phyloP scores from a whole-genome alignment of 2,888 invertebrate genomes.

The Panzeria rudis region DNA sequence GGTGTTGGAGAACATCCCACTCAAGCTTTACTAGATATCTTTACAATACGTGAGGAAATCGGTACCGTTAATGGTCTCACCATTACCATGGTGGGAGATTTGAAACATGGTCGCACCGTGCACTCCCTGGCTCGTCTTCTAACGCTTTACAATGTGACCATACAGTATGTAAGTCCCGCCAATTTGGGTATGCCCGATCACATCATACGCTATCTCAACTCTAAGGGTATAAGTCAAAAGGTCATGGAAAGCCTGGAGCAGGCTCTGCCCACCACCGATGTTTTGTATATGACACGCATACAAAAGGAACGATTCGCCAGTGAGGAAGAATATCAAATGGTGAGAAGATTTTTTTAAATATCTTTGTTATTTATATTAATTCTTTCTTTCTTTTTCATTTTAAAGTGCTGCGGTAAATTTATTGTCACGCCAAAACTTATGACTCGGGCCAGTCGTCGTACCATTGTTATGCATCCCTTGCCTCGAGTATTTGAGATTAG shows the following conservation, averaged over 20 bases:
- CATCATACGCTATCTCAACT: slow-evolving; percentile 90
- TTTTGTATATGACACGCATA: slow-evolving; percentile 99
- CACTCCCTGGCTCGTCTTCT: slow-evolving; percentile 97
- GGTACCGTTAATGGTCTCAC: slow-evolving; percentile 99
- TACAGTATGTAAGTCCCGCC: slow-evolving; percentile 95
- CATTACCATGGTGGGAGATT: slow-evolving; percentile 98
- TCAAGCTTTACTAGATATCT: slow-evolving; percentile 98
- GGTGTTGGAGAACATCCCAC: slow-evolving; percentile 99
- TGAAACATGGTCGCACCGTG: slow-evolving; percentile 98
- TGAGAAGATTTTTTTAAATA: slow-evolving; percentile 84
- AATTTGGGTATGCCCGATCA: slow-evolving; percentile 96
- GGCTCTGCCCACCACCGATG: slow-evolving; percentile 96
- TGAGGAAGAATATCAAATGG: slow-evolving; percentile 93
- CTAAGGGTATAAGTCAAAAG: slow-evolving; percentile 90
- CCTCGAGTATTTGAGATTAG: slow-evolving; percentile 98
- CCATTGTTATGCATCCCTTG: slow-evolving; percentile 98
- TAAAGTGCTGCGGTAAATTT: slow-evolving; percentile 92
- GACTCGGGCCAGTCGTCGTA: slow-evolving; percentile 96
- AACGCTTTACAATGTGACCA: slow-evolving; percentile 95
- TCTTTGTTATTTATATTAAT: background rate
- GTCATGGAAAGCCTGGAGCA: slow-evolving; percentile 89
- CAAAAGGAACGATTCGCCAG: slow-evolving; percentile 95
- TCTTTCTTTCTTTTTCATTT: background rate
- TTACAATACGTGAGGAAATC: slow-evolving; percentile 99
- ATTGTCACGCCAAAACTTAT: slow-evolving; percentile 97